These are phyloP conservation scores for Scomber scombrus DNA, from an alignment of 2,113 vertebrate genomes.

Conservation along the genomic window DNA sequence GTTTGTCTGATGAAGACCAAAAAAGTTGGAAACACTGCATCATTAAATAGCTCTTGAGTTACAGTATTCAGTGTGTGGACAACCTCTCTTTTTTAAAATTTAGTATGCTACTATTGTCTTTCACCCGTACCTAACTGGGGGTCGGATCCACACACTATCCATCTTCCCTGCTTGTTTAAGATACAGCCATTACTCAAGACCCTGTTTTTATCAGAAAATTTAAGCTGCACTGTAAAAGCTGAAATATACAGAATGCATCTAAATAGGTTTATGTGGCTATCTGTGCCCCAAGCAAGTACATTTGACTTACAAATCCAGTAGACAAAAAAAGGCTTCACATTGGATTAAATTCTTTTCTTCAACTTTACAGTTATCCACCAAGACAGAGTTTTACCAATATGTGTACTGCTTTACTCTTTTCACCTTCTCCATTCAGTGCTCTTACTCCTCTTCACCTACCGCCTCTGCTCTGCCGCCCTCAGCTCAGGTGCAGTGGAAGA, in stretches of 20 bases:
- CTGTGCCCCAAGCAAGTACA: constrained; percentile 6
- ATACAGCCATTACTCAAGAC: neutral
- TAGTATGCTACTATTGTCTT: neutral
- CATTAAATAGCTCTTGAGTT: neutral
- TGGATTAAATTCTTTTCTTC: neutral
- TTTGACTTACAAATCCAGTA: neutral
- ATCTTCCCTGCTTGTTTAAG: neutral
- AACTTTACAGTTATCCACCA: constrained; percentile 18
- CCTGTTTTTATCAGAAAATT: neutral
- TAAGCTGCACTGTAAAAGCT: neutral
- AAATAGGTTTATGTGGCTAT: neutral
- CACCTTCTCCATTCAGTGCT: neutral
- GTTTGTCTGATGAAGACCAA: neutral
- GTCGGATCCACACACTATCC: neutral
- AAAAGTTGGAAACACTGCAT: neutral
- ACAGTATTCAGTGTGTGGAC: neutral
- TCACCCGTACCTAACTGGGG: neutral
- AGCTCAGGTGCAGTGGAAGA: constrained; percentile 31
- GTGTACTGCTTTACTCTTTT: constrained; percentile 23
- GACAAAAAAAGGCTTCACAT: constrained; percentile 12
- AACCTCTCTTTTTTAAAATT: neutral
- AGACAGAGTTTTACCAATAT: constrained; percentile 20
- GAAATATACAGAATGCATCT: neutral
- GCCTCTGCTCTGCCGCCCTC: constrained; percentile 37
- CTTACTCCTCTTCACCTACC: constrained; percentile 2